These are phyloP conservation scores for Sterrhoptilus dennistouni DNA, from an alignment of 2,113 vertebrate species.

Conservation along the genomic window DNA sequence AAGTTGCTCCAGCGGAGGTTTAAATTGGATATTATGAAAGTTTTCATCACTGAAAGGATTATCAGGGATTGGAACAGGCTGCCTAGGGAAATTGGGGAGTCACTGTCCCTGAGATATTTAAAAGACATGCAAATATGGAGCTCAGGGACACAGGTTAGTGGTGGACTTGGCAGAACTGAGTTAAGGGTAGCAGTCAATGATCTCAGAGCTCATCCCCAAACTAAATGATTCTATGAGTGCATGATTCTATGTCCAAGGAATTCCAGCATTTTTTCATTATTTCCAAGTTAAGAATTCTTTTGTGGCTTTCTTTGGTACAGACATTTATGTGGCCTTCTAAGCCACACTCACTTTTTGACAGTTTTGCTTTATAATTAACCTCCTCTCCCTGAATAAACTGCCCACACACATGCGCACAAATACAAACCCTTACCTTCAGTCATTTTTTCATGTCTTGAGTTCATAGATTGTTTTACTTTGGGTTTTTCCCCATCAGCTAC, in stretches of 20 bases:
- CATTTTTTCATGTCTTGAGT: not conserved
- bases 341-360: not conserved
- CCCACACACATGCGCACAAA: not conserved
- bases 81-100: not conserved
- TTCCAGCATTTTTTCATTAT: not conserved
- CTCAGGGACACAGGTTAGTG: not conserved
- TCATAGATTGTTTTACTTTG: not conserved
- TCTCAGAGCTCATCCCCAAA: not conserved
- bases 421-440: not conserved
- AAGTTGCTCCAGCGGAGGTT: not conserved
- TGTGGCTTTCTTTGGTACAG: not conserved
- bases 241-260: not conserved
- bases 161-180: not conserved
- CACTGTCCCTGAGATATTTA: not conserved
- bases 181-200: not conserved
- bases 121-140: accelerated
- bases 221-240: not conserved
- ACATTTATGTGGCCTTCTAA: not conserved
- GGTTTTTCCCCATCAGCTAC: not conserved
- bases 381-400: not conserved
- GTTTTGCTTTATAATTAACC: not conserved
- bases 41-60: not conserved
- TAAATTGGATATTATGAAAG: not conserved
- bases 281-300: not conserved
- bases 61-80: not conserved